These are phyloP conservation scores for Flexamia atlantica DNA, from an alignment of 2,888 invertebrate genomes.

Conservation along the genomic window DNA sequence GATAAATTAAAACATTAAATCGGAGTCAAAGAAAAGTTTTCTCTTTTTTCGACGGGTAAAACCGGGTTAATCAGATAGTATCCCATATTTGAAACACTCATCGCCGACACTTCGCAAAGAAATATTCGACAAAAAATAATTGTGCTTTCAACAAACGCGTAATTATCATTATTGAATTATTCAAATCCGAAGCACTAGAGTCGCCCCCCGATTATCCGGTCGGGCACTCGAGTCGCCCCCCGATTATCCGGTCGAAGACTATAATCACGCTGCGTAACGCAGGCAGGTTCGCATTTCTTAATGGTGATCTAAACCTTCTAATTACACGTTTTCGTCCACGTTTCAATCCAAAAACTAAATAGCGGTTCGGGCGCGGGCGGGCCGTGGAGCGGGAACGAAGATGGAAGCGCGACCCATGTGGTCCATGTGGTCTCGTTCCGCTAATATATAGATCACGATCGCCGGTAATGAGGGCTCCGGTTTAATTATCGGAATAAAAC, in stretches of 20 bases:
- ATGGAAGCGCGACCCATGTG: slow-evolving; percentile 35
- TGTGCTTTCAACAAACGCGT: not conserved
- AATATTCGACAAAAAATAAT: not conserved
- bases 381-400: not conserved
- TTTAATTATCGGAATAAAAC: slow-evolving; percentile 43
- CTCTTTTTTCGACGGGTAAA: too few species aligned
- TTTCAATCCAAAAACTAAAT: slow-evolving; percentile 28
- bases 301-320: slow-evolving; percentile 39
- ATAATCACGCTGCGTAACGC: slow-evolving; percentile 7
- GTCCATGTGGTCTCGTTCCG: slow-evolving; percentile 18
- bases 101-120: not conserved
- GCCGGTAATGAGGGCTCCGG: not conserved
- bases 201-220: not conserved
- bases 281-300: slow-evolving; percentile 12
- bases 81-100: not conserved
- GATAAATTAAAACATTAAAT: too few species aligned
- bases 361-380: slow-evolving; percentile 13
- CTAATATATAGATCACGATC: slow-evolving; percentile 51
- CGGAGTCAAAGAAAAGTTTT: too few species aligned
- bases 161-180: not conserved
- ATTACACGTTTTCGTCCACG: slow-evolving; percentile 47
- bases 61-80: too few species aligned
- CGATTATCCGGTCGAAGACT: not conserved
- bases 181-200: not conserved
- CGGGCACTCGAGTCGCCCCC: too few species aligned